These are phyloP conservation scores for Nomada fucata DNA, from an alignment of 2,888 invertebrate species.

Conservation along the genomic window DNA sequence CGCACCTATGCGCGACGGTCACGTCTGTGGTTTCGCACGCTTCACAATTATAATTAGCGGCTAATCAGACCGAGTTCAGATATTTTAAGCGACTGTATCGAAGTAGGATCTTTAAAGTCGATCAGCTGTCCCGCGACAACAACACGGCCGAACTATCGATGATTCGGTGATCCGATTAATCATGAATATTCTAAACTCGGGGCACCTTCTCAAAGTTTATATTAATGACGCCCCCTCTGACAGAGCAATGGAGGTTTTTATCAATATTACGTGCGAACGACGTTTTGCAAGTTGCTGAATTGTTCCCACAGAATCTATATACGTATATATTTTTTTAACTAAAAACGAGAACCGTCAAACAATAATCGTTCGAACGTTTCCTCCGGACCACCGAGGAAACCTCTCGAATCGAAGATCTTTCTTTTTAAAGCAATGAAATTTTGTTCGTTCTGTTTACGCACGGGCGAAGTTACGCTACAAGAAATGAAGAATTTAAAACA, in stretches of 20 bases:
- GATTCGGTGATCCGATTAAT: background rate
- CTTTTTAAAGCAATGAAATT: background rate
- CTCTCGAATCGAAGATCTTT: background rate
- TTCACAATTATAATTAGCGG: conserved; percentile 77
- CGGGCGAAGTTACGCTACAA: background rate
- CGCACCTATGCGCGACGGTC: conserved; percentile 32
- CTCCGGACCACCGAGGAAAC: too few species aligned
- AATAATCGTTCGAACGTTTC: background rate
- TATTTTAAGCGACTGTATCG: conserved; percentile 72
- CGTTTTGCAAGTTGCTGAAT: background rate
- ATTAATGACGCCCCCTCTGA: background rate
- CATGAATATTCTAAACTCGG: background rate
- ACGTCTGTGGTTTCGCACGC: conserved; percentile 36
- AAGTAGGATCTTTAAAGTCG: conserved; percentile 60
- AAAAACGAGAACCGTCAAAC: background rate
- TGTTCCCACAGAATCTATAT: background rate
- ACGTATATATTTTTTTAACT: background rate
- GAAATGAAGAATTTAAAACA: conserved; percentile 1
- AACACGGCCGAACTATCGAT: conserved; percentile 22
- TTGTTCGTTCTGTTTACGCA: background rate
- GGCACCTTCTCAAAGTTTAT: background rate
- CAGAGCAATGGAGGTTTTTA: background rate
- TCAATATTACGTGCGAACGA: background rate
- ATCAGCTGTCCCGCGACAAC: conserved; percentile 61
- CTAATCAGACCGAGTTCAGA: conserved; percentile 76